These are phyloP conservation scores for Vidua macroura DNA, from an alignment of 2,113 vertebrate genomes.

Conservation along the genomic window DNA sequence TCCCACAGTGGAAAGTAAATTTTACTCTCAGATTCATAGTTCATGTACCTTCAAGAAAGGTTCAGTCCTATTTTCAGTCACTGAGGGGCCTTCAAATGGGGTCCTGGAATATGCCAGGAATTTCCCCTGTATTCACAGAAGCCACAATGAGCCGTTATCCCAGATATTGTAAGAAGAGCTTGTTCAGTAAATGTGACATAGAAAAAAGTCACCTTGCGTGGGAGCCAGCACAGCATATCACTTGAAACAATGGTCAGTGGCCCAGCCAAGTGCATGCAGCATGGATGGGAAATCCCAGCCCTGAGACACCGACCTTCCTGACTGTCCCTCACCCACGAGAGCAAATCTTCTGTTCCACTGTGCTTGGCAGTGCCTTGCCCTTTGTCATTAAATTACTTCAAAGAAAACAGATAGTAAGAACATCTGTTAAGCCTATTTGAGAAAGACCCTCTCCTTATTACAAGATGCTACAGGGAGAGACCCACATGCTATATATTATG, in stretches of 20 bases:
- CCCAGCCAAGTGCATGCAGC: conserved; percentile 2
- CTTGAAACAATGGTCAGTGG: conserved; percentile 42
- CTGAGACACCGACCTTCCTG: background rate
- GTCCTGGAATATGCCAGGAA: background rate
- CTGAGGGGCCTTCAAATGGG: background rate
- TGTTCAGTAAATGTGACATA: background rate
- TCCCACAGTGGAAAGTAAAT: background rate
- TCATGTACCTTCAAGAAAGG: background rate
- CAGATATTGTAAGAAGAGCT: background rate
- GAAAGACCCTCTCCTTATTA: background rate
- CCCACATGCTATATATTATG: background rate
- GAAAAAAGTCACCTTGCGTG: background rate
- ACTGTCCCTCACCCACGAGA: background rate
- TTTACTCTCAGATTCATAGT: background rate
- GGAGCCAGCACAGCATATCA: background rate
- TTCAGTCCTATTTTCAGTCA: background rate
- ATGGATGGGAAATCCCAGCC: conserved; percentile 43
- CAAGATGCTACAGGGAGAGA: background rate
- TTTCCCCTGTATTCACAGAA: background rate
- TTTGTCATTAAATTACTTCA: background rate
- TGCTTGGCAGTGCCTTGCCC: background rate
- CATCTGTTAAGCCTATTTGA: background rate
- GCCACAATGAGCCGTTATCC: background rate
- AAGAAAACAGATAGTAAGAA: background rate
- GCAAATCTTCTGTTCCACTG: background rate